Conservation (phyloP, 30 jellyfish, hydroid and myxozoan species). For the Pseudorhiza aurosa region DNA sequence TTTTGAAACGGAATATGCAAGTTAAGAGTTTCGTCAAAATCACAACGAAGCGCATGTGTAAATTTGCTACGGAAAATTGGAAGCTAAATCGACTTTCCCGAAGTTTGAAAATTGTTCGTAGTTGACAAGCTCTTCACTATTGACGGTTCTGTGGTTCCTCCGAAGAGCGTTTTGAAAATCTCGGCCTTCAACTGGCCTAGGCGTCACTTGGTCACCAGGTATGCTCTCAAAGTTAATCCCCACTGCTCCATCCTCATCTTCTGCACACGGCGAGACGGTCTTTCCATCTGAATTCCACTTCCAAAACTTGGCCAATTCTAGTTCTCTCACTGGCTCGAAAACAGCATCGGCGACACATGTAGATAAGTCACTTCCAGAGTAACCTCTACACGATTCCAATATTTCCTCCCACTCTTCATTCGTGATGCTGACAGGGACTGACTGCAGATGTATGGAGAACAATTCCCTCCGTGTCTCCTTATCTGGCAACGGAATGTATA, state of each 20-base stretch:
- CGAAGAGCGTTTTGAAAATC: constrained; percentile 66
- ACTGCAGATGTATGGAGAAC: constrained; percentile 63
- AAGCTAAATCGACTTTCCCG: constrained; percentile 7
- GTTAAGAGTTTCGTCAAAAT: too few relatives aligned
- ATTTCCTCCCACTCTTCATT: constrained; percentile 73
- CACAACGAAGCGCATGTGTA: too few relatives aligned
- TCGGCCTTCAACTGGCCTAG: constrained; percentile 70
- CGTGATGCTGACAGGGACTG: constrained; percentile 32
- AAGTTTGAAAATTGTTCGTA: constrained; percentile 20
- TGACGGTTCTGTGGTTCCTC: constrained; percentile 75
- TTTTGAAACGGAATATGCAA: too few relatives aligned
- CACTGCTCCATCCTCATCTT: constrained; percentile 76
- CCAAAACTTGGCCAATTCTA: constrained; percentile 69
- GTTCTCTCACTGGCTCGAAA: constrained; percentile 89
- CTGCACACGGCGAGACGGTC: constrained; percentile 70
- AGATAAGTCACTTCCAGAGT: constrained; percentile 95
- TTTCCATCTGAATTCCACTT: constrained; percentile 84
- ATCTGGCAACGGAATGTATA: constrained; percentile 88
- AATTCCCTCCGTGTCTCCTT: constrained; percentile 76
- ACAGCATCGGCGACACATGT: constrained; percentile 95
- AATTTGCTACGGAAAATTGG: too few relatives aligned
- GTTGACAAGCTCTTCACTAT: constrained; percentile 48
- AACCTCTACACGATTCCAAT: constrained; percentile 82
- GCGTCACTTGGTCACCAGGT: constrained; percentile 85
- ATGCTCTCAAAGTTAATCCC: constrained; percentile 56